A percentile compares a stretch with the other conserved stretches of the same genome.
Evolutionary conservation across 1,140 invertebrate genomes (phyloP).

Genomic region (Mizuhopecten yessoensis): DNA sequence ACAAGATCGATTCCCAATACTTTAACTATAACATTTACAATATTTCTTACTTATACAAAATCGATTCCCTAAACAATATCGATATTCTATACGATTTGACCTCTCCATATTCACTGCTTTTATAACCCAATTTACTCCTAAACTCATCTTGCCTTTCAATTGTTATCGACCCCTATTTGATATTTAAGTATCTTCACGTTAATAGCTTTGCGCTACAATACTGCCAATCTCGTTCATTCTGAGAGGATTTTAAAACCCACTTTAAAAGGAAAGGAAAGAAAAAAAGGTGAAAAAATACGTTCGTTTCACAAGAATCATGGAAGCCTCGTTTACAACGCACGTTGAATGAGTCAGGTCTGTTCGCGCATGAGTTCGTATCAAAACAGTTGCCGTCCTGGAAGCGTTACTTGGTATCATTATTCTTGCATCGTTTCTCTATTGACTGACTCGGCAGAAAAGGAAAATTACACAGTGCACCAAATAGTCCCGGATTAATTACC

Average conservation of each 20-base stretch:
- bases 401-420: background rate
- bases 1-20: too few relatives aligned
- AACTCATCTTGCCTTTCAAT: too few relatives aligned
- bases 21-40: too few relatives aligned
- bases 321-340: background rate
- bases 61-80: too few relatives aligned
- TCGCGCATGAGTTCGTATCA: background rate
- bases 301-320: background rate
- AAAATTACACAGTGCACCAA: slow-evolving; percentile 30
- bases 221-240: background rate
- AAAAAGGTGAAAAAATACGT: background rate
- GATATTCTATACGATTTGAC: too few relatives aligned
- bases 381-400: background rate
- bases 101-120: too few relatives aligned
- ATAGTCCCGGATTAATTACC: slow-evolving; percentile 23
- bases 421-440: slow-evolving; percentile 18
- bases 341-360: background rate
- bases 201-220: background rate
- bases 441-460: background rate
- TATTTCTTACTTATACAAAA: too few relatives aligned
- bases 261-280: background rate
- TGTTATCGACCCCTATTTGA: too few relatives aligned
- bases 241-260: background rate
- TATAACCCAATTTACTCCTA: too few relatives aligned
- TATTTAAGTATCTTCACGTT: too few relatives aligned